Evolutionary conservation across 2,888 invertebrate species (phyloP).

Genomic region (Cryptosula pallasiana): DNA sequence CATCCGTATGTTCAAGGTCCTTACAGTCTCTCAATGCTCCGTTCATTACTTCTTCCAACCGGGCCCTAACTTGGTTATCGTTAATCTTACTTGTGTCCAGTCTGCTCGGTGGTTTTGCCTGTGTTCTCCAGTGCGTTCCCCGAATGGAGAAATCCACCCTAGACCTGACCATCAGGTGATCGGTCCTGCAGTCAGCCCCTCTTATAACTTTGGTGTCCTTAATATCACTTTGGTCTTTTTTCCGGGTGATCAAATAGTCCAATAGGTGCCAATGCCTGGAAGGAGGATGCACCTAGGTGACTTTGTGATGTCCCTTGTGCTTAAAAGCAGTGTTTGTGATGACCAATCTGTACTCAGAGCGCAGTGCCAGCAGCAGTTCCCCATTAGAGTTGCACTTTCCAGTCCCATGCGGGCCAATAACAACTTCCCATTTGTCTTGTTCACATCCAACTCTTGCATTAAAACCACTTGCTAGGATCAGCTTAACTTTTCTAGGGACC

Average conservation of each 20-base stretch:
- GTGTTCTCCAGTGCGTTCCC: too few species aligned
- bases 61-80: too few species aligned
- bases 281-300: not conserved
- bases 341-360: not conserved
- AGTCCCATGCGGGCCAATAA: constrained; percentile 22
- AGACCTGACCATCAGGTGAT: too few species aligned
- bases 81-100: too few species aligned
- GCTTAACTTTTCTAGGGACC: constrained; percentile 21
- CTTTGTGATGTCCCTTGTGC: not conserved
- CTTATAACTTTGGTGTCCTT: not conserved
- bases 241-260: not conserved
- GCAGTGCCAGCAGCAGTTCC: not conserved
- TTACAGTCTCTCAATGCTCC: too few species aligned
- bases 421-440: constrained; percentile 22
- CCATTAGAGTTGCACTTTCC: constrained; percentile 25
- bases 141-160: too few species aligned
- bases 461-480: constrained; percentile 25
- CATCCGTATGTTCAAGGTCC: too few species aligned
- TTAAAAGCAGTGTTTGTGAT: constrained; percentile 23
- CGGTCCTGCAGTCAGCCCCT: constrained; percentile 16
- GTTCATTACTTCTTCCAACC: too few species aligned
- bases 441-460: constrained; percentile 26
- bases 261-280: not conserved
- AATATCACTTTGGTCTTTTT: not conserved
- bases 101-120: too few species aligned